Evolutionary conservation across 2,113 vertebrate species (phyloP).

Genomic region (Oxyruncus cristatus): DNA sequence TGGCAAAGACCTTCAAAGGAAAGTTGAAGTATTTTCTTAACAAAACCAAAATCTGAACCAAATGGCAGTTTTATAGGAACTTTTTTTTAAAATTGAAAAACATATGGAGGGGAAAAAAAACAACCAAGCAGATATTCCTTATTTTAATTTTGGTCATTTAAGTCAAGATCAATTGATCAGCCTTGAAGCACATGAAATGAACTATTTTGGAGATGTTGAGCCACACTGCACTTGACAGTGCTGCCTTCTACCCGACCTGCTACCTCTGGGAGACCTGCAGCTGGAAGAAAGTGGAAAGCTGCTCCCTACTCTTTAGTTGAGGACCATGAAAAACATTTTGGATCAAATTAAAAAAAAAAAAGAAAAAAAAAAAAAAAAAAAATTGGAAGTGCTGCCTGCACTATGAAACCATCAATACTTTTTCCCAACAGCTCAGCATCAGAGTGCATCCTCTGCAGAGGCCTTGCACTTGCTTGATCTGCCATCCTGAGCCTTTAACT

Average conservation of each 20-base stretch:
- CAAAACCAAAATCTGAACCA: background rate
- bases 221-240: fast-evolving
- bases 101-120: background rate
- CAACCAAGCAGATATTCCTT: background rate
- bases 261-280: background rate
- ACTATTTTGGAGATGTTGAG: background rate
- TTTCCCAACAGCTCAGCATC: background rate
- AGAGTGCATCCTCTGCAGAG: background rate
- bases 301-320: background rate
- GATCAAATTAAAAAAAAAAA: background rate
- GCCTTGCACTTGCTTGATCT: background rate
- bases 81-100: background rate
- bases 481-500: background rate
- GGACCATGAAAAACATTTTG: background rate
- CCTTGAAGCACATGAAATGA: background rate
- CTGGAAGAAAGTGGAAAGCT: background rate
- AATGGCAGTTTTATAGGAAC: background rate
- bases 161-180: background rate
- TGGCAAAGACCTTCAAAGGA: background rate
- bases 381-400: background rate
- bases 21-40: background rate
- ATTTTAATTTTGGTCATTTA: background rate
- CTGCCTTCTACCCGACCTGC: background rate
- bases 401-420: background rate
- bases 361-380: background rate